phyloP scores from a whole-genome alignment of 2,797 vertebrate genomes.

The Eospalax fontanierii region DNA sequence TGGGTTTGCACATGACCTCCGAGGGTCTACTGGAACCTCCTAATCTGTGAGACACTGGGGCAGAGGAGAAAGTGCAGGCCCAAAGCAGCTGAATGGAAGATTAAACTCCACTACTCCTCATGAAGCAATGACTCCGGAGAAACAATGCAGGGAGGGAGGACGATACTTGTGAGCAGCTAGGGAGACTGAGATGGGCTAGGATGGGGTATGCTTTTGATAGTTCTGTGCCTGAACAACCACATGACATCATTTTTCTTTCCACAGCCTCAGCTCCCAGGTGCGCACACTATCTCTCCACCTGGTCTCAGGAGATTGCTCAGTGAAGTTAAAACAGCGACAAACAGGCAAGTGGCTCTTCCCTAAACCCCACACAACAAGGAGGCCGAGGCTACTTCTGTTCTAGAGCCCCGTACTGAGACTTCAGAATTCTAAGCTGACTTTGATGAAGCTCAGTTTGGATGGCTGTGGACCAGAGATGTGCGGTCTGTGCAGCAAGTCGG shows the following conservation, averaged over 20 bases:
- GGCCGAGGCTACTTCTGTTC: neutral
- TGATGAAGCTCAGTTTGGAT: neutral
- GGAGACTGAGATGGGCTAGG: constrained; percentile 26
- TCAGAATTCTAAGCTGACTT: neutral
- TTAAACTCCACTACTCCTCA: constrained; percentile 76
- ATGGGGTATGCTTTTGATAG: neutral
- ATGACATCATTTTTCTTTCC: constrained; percentile 53
- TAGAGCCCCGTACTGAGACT: neutral
- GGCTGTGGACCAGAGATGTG: neutral
- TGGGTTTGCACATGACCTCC: constrained; percentile 52
- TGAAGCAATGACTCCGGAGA: constrained; percentile 52
- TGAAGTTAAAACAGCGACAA: neutral
- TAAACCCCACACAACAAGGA: neutral
- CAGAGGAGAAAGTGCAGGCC: constrained; percentile 65
- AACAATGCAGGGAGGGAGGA: neutral
- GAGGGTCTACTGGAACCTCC: constrained; percentile 14
- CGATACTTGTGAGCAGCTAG: neutral
- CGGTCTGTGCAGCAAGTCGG: neutral
- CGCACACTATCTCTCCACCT: neutral
- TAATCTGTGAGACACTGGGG: neutral
- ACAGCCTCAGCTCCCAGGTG: constrained; percentile 25
- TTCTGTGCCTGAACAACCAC: constrained; percentile 55
- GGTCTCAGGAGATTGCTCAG: constrained; percentile 67
- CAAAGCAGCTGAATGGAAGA: constrained; percentile 79
- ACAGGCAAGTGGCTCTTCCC: neutral